Evolutionary conservation across 2,888 invertebrate species (phyloP).

Genomic region (Cistogaster globosa): DNA sequence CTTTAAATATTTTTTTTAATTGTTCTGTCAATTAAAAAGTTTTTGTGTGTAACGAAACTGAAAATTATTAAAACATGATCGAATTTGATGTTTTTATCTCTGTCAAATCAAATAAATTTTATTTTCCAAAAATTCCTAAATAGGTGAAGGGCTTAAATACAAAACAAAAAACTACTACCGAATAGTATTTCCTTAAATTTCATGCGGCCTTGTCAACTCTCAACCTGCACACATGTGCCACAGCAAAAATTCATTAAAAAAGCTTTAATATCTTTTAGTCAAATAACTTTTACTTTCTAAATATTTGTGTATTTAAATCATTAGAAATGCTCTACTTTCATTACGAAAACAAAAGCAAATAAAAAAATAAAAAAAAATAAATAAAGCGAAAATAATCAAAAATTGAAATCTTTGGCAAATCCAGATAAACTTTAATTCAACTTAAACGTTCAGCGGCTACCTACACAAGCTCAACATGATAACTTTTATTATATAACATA

Average conservation of each 20-base stretch:
- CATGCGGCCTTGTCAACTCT: neutral
- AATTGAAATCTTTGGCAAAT: conserved; percentile 46
- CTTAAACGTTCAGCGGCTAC: conserved; percentile 27
- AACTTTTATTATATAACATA: neutral
- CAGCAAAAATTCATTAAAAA: neutral
- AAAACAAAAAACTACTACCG: neutral
- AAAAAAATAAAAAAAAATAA: neutral
- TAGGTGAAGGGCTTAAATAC: neutral
- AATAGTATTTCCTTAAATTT: neutral
- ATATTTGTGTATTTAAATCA: conserved; percentile 40
- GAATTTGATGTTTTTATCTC: neutral
- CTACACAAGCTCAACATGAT: conserved; percentile 21
- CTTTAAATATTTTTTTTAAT: too few relatives aligned
- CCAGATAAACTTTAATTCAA: conserved; percentile 59
- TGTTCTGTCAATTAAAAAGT: too few relatives aligned
- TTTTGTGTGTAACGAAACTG: too few relatives aligned
- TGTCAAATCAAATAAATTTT: neutral
- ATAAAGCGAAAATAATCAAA: conserved; percentile 11
- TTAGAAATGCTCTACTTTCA: conserved; percentile 66
- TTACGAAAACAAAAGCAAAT: neutral
- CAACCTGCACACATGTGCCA: conserved; percentile 1
- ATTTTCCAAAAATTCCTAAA: neutral
- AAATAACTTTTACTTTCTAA: conserved; percentile 65
- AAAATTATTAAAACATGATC: too few relatives aligned
- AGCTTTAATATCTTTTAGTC: neutral